A percentile compares a stretch with the other conserved stretches of the same genome.
These are phyloP conservation scores for Papilio helenus DNA, from an alignment of 1,140 invertebrate genomes.

Conservation along the genomic window DNA sequence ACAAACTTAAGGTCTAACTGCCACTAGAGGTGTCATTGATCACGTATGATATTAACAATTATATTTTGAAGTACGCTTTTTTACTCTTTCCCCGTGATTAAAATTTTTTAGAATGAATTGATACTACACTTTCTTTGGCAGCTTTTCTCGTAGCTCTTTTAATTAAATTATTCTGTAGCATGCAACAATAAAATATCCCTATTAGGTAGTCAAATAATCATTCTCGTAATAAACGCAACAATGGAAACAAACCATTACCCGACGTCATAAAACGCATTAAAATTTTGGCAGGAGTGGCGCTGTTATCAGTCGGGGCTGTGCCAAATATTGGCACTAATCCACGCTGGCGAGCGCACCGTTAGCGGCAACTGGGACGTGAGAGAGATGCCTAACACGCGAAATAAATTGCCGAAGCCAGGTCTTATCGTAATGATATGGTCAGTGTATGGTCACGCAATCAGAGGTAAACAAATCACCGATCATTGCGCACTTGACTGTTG, in stretches of 20 bases:
- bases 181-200: neutral
- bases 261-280: slow-evolving; percentile 52
- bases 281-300: slow-evolving; percentile 52
- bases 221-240: slow-evolving; percentile 13
- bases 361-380: slow-evolving; percentile 39
- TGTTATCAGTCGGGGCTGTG: slow-evolving; percentile 47
- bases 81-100: too few relatives aligned
- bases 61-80: neutral
- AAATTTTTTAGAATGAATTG: too few relatives aligned
- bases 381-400: slow-evolving; percentile 30
- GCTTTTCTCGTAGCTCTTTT: neutral
- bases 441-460: slow-evolving; percentile 28
- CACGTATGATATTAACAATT: neutral
- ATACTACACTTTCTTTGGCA: too few relatives aligned
- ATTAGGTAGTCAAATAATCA: neutral
- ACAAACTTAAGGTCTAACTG: neutral
- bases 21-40: neutral
- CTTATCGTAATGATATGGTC: slow-evolving; percentile 20
- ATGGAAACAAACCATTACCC: slow-evolving; percentile 38
- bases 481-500: neutral
- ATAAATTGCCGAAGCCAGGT: slow-evolving; percentile 14
- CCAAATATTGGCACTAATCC: slow-evolving; percentile 47
- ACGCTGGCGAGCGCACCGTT: slow-evolving; percentile 47
- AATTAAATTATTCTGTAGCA: neutral
- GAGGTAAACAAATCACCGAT: slow-evolving; percentile 12